A percentile compares a stretch with the other conserved stretches of the same genome.
Conservation (phyloP, 92 coral and sea anemone genomes). For the Palythoa heliodiscus region DNA sequence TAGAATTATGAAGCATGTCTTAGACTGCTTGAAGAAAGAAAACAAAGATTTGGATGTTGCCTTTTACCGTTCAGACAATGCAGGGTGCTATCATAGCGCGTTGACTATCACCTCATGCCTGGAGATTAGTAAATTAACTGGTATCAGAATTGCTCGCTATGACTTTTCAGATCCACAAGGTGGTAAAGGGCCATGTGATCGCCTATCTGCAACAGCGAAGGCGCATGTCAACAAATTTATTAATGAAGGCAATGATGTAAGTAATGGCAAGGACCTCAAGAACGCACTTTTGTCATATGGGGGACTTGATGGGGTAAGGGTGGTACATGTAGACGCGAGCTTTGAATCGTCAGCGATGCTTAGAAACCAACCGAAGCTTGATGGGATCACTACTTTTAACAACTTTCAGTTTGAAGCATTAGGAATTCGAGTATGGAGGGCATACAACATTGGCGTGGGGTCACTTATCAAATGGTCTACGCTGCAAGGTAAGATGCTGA, state of each 20-base stretch:
- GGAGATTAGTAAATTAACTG: constrained; percentile 37
- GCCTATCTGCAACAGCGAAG: constrained; percentile 43
- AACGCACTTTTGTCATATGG: constrained; percentile 40
- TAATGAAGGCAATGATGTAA: constrained; percentile 41
- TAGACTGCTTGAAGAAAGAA: constrained; percentile 23
- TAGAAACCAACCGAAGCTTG: neutral
- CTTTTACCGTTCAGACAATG: constrained; percentile 42
- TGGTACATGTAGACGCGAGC: constrained; percentile 9
- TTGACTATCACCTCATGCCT: neutral
- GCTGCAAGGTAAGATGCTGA: no score
- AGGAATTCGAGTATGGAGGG: neutral
- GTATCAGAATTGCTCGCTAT: constrained; percentile 33
- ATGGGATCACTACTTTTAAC: neutral
- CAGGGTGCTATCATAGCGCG: constrained; percentile 60
- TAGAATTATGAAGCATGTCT: constrained; percentile 12
- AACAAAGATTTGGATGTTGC: constrained; percentile 3
- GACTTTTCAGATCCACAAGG: constrained; percentile 46
- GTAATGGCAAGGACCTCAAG: constrained; percentile 41
- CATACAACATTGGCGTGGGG: neutral
- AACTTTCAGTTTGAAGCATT: neutral
- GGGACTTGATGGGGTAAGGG: constrained; percentile 42
- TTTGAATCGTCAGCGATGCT: neutral
- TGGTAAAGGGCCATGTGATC: constrained; percentile 45
- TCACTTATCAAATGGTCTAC: neutral
- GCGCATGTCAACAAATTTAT: constrained; percentile 28